These are phyloP conservation scores for Aphidius gifuensis DNA, from an alignment of 1,140 invertebrate species.

Conservation along the genomic window DNA sequence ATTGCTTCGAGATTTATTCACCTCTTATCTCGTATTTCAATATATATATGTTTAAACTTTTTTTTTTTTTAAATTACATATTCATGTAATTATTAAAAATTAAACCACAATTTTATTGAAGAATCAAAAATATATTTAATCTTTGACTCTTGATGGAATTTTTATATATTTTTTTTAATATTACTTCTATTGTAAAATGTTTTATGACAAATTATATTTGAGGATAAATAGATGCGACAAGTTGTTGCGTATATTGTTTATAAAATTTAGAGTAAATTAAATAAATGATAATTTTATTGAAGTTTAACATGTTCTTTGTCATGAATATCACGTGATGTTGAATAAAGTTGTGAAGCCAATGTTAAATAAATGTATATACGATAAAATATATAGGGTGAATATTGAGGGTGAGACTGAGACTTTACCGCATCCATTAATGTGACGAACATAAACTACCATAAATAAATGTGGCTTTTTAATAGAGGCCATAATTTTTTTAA, in stretches of 20 bases:
- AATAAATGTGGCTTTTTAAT: constrained; percentile 2
- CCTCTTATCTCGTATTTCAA: constrained; percentile 41
- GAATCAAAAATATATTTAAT: too few species aligned
- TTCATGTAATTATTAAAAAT: too few species aligned
- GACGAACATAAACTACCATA: not conserved
- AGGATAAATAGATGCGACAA: too few species aligned
- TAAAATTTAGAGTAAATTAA: too few species aligned
- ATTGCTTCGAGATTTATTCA: constrained; percentile 47
- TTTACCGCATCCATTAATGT: constrained; percentile 13
- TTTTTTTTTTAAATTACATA: constrained; percentile 11
- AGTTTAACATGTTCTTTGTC: constrained; percentile 30
- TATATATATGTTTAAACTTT: constrained; percentile 27
- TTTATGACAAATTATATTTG: too few species aligned
- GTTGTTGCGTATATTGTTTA: too few species aligned
- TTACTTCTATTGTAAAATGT: too few species aligned
- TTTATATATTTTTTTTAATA: too few species aligned
- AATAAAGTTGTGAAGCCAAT: constrained; percentile 2
- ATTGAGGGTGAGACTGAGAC: not conserved
- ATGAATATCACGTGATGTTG: too few species aligned
- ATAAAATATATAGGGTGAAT: not conserved
- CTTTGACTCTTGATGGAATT: too few species aligned
- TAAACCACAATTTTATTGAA: too few species aligned
- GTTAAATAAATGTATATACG: not conserved
- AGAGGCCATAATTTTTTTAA: not conserved
- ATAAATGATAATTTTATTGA: constrained; percentile 5